These are phyloP conservation scores for Macrostomum lignano DNA, from an alignment of 1,140 invertebrate species.

Conservation along the genomic window DNA sequence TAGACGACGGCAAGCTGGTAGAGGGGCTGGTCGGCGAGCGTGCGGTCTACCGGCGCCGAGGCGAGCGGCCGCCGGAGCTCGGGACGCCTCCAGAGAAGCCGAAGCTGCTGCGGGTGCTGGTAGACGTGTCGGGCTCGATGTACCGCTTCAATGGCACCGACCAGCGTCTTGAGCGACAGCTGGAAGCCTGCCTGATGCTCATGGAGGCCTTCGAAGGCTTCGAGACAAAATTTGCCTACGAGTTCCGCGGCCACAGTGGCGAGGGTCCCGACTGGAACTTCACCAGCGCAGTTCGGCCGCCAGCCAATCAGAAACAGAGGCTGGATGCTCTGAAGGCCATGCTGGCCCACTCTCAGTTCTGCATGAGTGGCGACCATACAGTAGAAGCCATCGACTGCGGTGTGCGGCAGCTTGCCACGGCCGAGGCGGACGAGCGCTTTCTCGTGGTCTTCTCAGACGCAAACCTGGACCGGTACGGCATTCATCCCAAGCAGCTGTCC, in stretches of 20 bases:
- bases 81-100: constrained; percentile 55
- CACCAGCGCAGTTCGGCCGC: constrained; percentile 40
- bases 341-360: constrained; percentile 51
- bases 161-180: constrained; percentile 54
- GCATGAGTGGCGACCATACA: constrained; percentile 40
- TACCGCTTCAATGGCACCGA: constrained; percentile 80
- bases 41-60: constrained; percentile 51
- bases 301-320: constrained; percentile 57
- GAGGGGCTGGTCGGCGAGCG: constrained; percentile 68
- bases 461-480: constrained; percentile 74
- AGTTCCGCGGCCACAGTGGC: constrained; percentile 73
- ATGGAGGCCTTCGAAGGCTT: constrained; percentile 74
- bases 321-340: constrained; percentile 52
- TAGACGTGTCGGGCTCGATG: constrained; percentile 72
- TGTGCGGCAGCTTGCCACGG: constrained; percentile 39
- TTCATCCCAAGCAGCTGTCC: constrained; percentile 43
- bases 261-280: constrained; percentile 47
- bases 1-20: constrained; percentile 77
- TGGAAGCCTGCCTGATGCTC: constrained; percentile 65
- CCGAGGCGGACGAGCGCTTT: constrained; percentile 49
- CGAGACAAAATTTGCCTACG: constrained; percentile 41
- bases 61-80: constrained; percentile 39
- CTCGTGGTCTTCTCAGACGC: constrained; percentile 65
- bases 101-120: constrained; percentile 54
- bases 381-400: constrained; percentile 49